Evolutionary conservation across 2,113 vertebrate species (phyloP).

Genomic region (Ochotona princeps): DNA sequence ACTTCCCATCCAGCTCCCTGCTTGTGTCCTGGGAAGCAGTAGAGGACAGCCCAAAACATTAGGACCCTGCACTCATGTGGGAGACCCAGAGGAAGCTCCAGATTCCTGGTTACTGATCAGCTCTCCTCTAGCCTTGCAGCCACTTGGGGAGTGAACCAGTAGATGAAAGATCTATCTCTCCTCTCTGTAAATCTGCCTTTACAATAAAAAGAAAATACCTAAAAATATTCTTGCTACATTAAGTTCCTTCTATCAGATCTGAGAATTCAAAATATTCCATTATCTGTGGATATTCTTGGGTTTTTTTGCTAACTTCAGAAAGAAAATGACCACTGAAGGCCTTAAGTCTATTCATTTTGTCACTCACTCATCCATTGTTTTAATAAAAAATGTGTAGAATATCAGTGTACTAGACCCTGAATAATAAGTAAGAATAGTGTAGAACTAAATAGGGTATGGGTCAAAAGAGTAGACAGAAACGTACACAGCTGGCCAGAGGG

Average conservation of each 20-base stretch:
- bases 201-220: too few species aligned
- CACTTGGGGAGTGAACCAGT: too few species aligned
- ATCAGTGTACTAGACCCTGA: background rate
- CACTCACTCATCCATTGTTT: background rate
- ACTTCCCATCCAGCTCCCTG: too few species aligned
- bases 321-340: background rate
- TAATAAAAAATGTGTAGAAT: background rate
- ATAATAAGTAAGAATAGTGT: background rate
- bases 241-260: background rate
- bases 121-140: too few species aligned
- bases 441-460: background rate
- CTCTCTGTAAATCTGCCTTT: too few species aligned
- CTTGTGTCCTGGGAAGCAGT: too few species aligned
- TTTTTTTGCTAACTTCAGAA: background rate
- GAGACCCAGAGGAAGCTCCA: too few species aligned
- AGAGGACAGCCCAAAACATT: too few species aligned
- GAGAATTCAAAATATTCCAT: background rate
- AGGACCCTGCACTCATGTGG: too few species aligned
- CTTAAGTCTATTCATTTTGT: background rate
- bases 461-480: background rate
- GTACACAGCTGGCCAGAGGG: background rate
- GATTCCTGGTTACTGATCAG: too few species aligned
- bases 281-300: background rate
- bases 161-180: too few species aligned
- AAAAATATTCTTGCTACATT: background rate